A percentile compares a stretch with the other conserved stretches of the same genome.
Conservation (phyloP, 2,113 vertebrate genomes). For the Chascanopsetta lugubris region DNA sequence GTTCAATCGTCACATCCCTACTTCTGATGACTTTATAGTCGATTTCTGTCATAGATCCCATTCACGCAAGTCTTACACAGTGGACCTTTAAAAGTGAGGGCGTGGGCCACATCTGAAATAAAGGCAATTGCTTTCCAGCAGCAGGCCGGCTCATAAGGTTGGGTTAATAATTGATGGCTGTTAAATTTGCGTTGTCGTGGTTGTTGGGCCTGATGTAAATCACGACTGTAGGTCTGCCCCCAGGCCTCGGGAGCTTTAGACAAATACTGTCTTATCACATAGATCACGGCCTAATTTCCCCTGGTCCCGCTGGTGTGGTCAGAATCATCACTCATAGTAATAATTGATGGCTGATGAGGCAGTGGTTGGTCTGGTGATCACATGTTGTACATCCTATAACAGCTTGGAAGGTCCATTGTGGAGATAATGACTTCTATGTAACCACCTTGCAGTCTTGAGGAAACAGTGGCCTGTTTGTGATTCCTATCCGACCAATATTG, state of each 20-base stretch:
- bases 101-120: not conserved
- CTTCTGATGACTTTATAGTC: no score
- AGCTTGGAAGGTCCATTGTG: not conserved
- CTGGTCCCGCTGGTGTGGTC: not conserved
- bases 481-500: not conserved
- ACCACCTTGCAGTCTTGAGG: not conserved
- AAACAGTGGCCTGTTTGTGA: not conserved
- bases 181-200: conserved; percentile 41
- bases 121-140: conserved; percentile 20
- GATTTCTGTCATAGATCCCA: no score
- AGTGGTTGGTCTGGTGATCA: not conserved
- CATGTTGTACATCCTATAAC: not conserved
- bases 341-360: conserved; percentile 10
- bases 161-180: conserved; percentile 53
- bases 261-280: conserved; percentile 11
- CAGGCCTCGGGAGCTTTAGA: not conserved
- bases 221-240: conserved; percentile 12
- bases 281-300: not conserved
- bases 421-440: not conserved
- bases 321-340: not conserved
- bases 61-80: no score
- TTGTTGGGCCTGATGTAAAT: conserved; percentile 47
- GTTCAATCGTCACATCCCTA: no score
- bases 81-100: no score
- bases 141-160: conserved; percentile 9